These are phyloP conservation scores for Cynoglossus semilaevis DNA, from an alignment of 2,113 vertebrate species.

Conservation along the genomic window DNA sequence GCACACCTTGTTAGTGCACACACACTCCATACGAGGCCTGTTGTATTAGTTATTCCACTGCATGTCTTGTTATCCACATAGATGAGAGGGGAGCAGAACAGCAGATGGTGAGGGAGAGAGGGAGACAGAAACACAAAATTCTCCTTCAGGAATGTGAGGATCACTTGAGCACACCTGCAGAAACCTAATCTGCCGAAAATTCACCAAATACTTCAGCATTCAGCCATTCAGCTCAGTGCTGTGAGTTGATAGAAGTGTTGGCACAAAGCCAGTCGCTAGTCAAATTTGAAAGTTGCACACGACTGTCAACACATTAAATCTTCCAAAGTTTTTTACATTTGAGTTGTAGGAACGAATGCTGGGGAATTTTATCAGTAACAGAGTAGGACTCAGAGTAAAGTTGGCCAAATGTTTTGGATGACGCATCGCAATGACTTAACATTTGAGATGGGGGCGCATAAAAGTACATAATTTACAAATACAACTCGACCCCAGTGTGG, in stretches of 20 bases:
- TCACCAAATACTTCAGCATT: conserved; percentile 33
- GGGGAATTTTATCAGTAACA: too few species aligned
- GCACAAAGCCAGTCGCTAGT: conserved; percentile 25
- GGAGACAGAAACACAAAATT: conserved; percentile 46
- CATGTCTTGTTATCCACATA: conserved; percentile 68
- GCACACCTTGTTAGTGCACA: conserved; percentile 57
- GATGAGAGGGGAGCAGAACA: conserved; percentile 57
- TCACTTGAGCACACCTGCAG: conserved; percentile 30
- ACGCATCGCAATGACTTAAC: too few species aligned
- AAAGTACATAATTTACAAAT: too few species aligned
- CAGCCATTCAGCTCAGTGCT: conserved; percentile 19
- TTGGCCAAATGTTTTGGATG: too few species aligned
- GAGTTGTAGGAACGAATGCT: too few species aligned
- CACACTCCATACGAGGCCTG: conserved; percentile 49
- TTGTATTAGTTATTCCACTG: conserved; percentile 65
- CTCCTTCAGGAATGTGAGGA: conserved; percentile 33
- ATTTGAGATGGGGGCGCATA: too few species aligned
- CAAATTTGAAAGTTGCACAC: conserved; percentile 41
- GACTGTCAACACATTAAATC: conserved; percentile 37
- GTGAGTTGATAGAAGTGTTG: conserved; percentile 15
- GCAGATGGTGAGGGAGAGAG: conserved; percentile 66
- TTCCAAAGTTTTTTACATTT: conserved; percentile 1
- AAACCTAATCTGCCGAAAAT: conserved; percentile 10
- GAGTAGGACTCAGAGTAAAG: too few species aligned
- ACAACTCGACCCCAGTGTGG: too few species aligned